Percentiles rank a stretch among this genome's conserved stretches.
These are phyloP conservation scores for Saturnia japonica DNA, from an alignment of 2,888 invertebrate species.

Conservation along the genomic window DNA sequence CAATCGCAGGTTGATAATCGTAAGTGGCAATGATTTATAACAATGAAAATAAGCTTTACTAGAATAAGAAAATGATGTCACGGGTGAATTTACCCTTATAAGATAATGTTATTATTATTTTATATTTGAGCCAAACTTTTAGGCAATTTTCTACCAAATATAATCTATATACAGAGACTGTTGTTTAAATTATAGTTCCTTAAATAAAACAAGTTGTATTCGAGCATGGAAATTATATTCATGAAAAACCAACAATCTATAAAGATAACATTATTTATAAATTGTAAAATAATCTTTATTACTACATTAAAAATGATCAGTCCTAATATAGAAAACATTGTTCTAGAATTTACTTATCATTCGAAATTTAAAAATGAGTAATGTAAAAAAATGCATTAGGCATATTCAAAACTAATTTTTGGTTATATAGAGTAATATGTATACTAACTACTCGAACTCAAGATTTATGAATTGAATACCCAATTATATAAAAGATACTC, in stretches of 20 bases:
- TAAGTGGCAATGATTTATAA: conserved; percentile 9
- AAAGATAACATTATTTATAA: conserved; percentile 20
- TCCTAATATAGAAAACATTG: background rate
- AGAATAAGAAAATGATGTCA: conserved; percentile 7
- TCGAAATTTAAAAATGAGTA: no score
- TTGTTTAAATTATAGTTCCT: conserved; percentile 24
- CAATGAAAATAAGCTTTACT: conserved; percentile 17
- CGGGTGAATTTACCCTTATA: background rate
- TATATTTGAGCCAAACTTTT: conserved; percentile 58
- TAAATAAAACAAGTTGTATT: conserved; percentile 32
- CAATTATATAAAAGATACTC: background rate
- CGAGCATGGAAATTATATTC: conserved; percentile 68
- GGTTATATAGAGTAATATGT: background rate
- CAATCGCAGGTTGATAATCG: background rate
- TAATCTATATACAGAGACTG: conserved; percentile 51
- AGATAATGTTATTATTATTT: conserved; percentile 24
- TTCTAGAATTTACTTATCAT: background rate
- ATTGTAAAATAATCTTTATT: conserved; percentile 7
- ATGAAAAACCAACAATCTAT: conserved; percentile 30
- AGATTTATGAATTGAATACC: background rate
- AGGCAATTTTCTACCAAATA: conserved; percentile 78
- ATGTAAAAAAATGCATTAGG: background rate
- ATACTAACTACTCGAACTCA: background rate
- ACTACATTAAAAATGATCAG: conserved; percentile 14
- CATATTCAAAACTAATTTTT: conserved; percentile 17